Percentiles rank a stretch among this genome's conserved stretches.
Conservation (phyloP, 2,113 vertebrate species). For the Boulengeromyrus knoepffleri region DNA sequence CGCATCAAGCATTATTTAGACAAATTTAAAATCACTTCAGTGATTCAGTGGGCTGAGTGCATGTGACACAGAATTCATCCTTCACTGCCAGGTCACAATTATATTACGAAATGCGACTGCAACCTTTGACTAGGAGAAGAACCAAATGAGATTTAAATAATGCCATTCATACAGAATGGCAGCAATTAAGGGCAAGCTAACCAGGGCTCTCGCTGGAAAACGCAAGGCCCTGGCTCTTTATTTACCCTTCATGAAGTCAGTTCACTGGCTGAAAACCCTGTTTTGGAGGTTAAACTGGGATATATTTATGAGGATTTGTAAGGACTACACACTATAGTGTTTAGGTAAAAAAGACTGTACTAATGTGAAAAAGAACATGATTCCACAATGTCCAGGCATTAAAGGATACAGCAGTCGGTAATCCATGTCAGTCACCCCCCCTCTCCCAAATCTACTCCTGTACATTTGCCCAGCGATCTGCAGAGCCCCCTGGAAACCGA, state of each 20-base stretch:
- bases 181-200: neutral
- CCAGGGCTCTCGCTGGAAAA: neutral
- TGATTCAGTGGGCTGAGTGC: neutral
- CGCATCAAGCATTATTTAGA: neutral
- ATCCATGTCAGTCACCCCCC: neutral
- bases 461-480: neutral
- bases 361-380: neutral
- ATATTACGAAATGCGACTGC: neutral
- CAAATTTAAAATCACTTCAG: neutral
- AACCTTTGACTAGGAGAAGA: neutral
- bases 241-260: neutral
- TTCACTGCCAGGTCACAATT: neutral
- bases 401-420: neutral
- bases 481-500: neutral
- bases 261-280: neutral
- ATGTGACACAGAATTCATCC: neutral
- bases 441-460: neutral
- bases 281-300: neutral
- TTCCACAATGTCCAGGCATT: neutral
- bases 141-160: neutral
- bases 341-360: neutral
- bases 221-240: neutral
- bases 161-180: neutral
- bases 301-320: neutral
- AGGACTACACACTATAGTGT: neutral